These are phyloP conservation scores for Cataglyphis albicans DNA, from an alignment of 2,888 invertebrate species.

Conservation along the genomic window DNA sequence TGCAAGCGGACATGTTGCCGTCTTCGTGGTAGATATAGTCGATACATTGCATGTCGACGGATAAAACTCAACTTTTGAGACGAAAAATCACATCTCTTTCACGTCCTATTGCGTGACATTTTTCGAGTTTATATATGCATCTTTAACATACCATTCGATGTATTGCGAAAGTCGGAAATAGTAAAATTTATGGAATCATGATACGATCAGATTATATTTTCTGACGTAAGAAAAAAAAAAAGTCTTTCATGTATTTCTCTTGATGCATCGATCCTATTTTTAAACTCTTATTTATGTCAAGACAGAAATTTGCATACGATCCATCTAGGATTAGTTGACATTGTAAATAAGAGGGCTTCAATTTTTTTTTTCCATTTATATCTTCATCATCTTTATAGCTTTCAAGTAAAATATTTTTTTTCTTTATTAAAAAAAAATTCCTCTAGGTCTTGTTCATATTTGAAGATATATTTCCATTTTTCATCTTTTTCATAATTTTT, in stretches of 20 bases:
- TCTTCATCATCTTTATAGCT: too few species aligned
- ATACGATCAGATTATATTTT: constrained; percentile 11
- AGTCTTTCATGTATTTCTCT: background rate
- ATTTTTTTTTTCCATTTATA: too few species aligned
- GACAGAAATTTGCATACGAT: background rate
- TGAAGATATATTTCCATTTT: too few species aligned
- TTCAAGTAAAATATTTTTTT: too few species aligned
- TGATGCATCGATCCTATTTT: background rate
- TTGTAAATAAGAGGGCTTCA: too few species aligned
- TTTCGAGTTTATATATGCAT: constrained; percentile 12
- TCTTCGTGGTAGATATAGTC: constrained; percentile 1
- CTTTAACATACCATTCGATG: constrained; percentile 11
- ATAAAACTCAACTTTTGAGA: constrained; percentile 24
- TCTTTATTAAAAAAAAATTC: too few species aligned
- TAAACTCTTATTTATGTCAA: constrained; percentile 1
- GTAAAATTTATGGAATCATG: background rate
- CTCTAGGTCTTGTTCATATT: too few species aligned
- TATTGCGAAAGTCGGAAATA: background rate
- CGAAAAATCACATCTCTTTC: constrained; percentile 40
- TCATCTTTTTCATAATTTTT: too few species aligned
- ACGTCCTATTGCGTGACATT: background rate
- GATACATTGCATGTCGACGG: constrained; percentile 17
- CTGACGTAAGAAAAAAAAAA: background rate
- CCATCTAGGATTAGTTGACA: too few species aligned
- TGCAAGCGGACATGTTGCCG: constrained; percentile 22